Evolutionary conservation across 2,113 vertebrate species (phyloP).

Genomic region (Xenopus tropicalis): UCB_Xtro_10.0 CM004444.2:159355001-159355500

Average conservation of each 20-base stretch:
- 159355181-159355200: conserved; percentile 76
- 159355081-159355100: conserved; percentile 92
- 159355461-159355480: not conserved
- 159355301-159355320: conserved; percentile 29
- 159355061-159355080: conserved; percentile 84
- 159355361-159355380: no score
- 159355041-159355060: conserved; percentile 86
- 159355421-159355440: conserved; percentile 11
- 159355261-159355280: conserved; percentile 29
- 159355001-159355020: conserved; percentile 94
- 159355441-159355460: not conserved
- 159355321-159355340: not conserved
- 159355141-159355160: conserved; percentile 67
- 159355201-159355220: conserved; percentile 80
- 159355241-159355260: conserved; percentile 54
- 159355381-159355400: not conserved
- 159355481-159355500: no score
- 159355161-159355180: conserved; percentile 77
- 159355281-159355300: not conserved
- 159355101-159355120: conserved; percentile 82
- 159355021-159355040: conserved; percentile 93
- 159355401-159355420: not conserved
- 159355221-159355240: conserved; percentile 58
- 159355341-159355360: no score
- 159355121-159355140: conserved; percentile 82